These are phyloP conservation scores for Acyrthosiphon pisum DNA, from an alignment of 1,140 invertebrate genomes.

Conservation along the genomic window DNA sequence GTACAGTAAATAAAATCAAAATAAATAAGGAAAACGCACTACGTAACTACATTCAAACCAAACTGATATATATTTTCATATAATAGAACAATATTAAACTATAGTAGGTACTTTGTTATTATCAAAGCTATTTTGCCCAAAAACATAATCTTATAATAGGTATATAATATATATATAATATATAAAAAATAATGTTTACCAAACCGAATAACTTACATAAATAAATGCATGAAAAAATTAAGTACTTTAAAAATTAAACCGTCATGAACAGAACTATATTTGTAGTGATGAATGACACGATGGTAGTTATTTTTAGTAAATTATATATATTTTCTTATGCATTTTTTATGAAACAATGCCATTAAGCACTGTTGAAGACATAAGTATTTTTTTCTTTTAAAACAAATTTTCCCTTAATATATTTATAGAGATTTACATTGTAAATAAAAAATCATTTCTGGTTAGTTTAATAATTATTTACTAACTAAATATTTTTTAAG, in stretches of 20 bases:
- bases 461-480: neutral
- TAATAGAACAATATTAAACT: neutral
- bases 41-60: neutral
- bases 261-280: conserved; percentile 17
- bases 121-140: too few species aligned
- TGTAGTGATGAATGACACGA: conserved; percentile 8
- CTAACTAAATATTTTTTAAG: neutral
- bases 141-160: neutral
- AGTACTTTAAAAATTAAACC: conserved; percentile 18
- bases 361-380: neutral
- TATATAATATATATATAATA: too few species aligned
- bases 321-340: neutral
- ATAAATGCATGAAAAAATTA: neutral
- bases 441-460: neutral
- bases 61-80: neutral
- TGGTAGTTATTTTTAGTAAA: conserved; percentile 2
- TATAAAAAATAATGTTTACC: neutral
- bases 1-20: neutral
- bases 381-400: conserved; percentile 14
- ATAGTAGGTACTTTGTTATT: too few species aligned
- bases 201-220: neutral
- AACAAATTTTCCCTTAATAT: neutral
- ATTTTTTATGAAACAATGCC: conserved; percentile 23
- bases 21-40: neutral
- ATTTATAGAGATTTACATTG: neutral